These are phyloP conservation scores for Ophraella communa DNA, from an alignment of 2,888 invertebrate genomes.

Conservation along the genomic window DNA sequence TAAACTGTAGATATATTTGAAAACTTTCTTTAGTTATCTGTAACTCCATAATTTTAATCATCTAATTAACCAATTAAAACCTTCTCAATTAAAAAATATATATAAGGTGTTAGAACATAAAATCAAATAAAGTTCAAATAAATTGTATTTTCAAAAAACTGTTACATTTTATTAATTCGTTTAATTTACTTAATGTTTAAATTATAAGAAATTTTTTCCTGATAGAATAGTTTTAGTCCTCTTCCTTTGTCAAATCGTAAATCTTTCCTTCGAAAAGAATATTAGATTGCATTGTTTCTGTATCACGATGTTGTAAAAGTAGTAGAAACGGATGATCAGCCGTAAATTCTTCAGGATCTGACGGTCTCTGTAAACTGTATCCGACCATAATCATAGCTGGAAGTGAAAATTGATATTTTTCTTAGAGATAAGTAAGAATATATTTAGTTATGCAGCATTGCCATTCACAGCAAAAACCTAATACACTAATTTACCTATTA, in stretches of 20 bases:
- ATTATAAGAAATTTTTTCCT: neutral
- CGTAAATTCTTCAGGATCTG: constrained; percentile 21
- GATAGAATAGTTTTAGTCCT: neutral
- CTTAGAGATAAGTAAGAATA: neutral
- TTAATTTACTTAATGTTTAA: too few species aligned
- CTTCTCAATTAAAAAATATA: too few species aligned
- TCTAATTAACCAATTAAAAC: too few species aligned
- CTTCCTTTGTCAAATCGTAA: neutral
- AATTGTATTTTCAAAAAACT: too few species aligned
- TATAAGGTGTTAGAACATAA: too few species aligned
- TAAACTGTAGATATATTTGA: too few species aligned
- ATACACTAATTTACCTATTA: too few species aligned
- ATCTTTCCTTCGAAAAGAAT: neutral
- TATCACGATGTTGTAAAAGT: constrained; percentile 3
- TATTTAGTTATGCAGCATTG: neutral
- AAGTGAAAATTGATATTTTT: constrained; percentile 2
- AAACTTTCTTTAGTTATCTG: too few species aligned
- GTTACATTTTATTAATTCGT: too few species aligned
- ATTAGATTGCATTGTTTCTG: neutral
- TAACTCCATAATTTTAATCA: too few species aligned
- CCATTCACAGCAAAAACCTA: neutral
- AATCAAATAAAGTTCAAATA: too few species aligned
- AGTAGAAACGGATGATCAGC: constrained; percentile 36
- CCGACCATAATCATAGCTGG: constrained; percentile 6
- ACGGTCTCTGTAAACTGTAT: neutral